Evolutionary conservation across 2,113 vertebrate genomes (phyloP).

Genomic region (Talpa occidentalis): DNA sequence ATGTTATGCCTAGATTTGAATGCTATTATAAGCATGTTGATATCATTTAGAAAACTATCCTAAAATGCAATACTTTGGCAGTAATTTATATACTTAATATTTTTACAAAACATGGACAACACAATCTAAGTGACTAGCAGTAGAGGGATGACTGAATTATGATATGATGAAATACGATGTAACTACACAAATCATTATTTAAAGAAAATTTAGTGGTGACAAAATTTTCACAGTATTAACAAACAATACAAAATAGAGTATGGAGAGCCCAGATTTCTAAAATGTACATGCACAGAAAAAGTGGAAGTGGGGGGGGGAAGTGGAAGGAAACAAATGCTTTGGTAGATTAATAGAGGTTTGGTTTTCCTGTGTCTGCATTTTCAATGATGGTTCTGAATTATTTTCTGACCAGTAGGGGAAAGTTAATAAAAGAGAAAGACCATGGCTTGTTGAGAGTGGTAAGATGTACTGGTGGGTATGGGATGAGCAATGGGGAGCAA

Average conservation of each 20-base stretch:
- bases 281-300: not conserved
- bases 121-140: not conserved
- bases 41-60: not conserved
- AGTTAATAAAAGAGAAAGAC: not conserved
- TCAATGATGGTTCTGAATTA: not conserved
- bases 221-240: not conserved
- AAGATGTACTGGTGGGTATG: not conserved
- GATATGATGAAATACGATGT: not conserved
- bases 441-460: not conserved
- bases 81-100: not conserved
- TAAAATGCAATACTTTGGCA: not conserved
- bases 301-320: too few species aligned
- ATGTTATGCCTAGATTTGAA: not conserved
- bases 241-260: not conserved
- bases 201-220: not conserved
- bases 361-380: not conserved
- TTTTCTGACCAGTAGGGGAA: not conserved
- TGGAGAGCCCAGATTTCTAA: conserved; percentile 24
- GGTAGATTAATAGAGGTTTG: not conserved
- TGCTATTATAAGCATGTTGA: not conserved
- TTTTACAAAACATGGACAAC: conserved; percentile 36
- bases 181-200: not conserved
- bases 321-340: not conserved
- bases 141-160: not conserved
- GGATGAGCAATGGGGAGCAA: not conserved